These are phyloP conservation scores for Rhipidura dahli DNA, from an alignment of 2,113 vertebrate species.

Conservation along the genomic window DNA sequence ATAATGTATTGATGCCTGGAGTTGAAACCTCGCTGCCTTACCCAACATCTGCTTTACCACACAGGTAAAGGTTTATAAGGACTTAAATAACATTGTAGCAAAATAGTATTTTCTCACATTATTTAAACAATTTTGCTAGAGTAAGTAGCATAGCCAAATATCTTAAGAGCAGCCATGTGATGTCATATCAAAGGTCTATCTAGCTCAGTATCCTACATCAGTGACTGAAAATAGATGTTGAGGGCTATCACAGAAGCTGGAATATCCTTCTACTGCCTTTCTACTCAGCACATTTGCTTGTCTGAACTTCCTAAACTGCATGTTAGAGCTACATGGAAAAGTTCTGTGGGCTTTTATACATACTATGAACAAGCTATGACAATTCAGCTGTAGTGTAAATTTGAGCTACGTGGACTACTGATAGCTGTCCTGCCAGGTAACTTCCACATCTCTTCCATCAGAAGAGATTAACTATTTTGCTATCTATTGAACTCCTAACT, in stretches of 20 bases:
- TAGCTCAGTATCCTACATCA: background rate
- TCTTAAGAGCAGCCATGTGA: background rate
- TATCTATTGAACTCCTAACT: background rate
- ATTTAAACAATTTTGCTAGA: background rate
- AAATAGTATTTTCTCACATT: background rate
- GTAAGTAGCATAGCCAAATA: background rate
- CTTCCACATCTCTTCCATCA: background rate
- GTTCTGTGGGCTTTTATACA: background rate
- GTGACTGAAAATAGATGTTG: background rate
- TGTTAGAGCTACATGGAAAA: background rate
- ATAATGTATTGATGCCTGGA: accelerated
- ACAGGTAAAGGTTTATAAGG: background rate
- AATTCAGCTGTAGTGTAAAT: background rate
- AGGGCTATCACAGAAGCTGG: background rate
- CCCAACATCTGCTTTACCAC: background rate
- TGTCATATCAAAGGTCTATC: background rate
- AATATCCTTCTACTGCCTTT: background rate
- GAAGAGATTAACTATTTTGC: background rate
- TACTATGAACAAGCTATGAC: background rate
- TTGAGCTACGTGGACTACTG: background rate
- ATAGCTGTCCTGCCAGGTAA: background rate
- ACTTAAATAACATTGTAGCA: background rate
- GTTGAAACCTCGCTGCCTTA: background rate
- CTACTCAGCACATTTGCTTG: background rate
- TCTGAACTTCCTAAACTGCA: background rate